Conservation (phyloP, 1,140 invertebrate genomes). For the Propsilocerus akamusi region DNA sequence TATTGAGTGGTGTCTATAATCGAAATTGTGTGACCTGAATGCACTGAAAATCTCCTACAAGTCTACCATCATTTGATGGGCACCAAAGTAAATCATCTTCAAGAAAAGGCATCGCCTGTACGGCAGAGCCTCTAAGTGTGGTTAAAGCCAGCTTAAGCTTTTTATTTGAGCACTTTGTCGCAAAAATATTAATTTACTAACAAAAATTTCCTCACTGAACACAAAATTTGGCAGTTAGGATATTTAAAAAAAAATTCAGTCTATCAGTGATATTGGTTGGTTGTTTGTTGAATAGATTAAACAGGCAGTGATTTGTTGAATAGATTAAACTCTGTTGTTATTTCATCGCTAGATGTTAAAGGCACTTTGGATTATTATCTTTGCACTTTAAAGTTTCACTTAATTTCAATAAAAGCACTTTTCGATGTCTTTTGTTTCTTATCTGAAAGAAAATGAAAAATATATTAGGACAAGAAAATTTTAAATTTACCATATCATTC, state of each 20-base stretch:
- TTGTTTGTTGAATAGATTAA: neutral
- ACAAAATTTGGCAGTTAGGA: constrained; percentile 2
- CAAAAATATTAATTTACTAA: constrained; percentile 4
- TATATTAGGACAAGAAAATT: no score
- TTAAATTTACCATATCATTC: no score
- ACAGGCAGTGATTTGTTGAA: neutral
- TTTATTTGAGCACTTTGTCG: neutral
- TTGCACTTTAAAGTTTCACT: neutral
- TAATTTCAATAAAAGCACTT: neutral
- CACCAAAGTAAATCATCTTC: constrained; percentile 83
- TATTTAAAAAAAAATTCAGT: constrained; percentile 5
- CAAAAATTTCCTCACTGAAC: neutral
- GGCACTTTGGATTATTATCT: neutral
- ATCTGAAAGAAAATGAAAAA: neutral
- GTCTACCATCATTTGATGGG: constrained; percentile 78
- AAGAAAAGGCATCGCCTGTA: constrained; percentile 79
- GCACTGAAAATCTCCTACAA: constrained; percentile 38
- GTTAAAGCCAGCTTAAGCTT: constrained; percentile 30
- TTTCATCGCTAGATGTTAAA: neutral
- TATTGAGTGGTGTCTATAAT: no score
- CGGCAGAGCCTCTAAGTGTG: constrained; percentile 37
- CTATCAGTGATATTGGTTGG: neutral
- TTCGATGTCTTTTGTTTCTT: neutral
- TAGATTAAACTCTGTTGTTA: neutral
- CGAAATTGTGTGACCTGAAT: constrained; percentile 16